Evolutionary conservation across 2,797 vertebrate species (phyloP).

Genomic region (Hemibagrus guttatus): DNA sequence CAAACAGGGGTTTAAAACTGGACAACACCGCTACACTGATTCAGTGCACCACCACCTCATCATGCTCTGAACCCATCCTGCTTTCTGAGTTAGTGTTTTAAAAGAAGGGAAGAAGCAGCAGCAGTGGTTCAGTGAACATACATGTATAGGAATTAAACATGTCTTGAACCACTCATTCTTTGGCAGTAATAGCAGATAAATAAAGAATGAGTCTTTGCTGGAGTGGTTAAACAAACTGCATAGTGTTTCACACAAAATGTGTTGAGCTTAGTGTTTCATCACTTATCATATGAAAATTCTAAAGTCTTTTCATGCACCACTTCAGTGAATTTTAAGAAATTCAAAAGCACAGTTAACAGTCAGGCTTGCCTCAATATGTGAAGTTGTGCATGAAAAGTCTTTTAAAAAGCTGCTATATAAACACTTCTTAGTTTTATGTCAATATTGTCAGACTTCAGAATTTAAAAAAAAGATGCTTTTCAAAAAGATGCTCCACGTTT

Average conservation of each 20-base stretch:
- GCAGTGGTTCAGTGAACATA: slow-evolving; percentile 26
- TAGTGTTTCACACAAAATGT: slow-evolving; percentile 14
- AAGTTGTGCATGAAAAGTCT: slow-evolving; percentile 33
- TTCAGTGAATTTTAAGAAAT: neutral
- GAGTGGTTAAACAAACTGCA: slow-evolving; percentile 32
- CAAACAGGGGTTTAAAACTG: slow-evolving; percentile 3
- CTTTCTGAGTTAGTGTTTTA: slow-evolving; percentile 46
- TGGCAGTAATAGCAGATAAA: slow-evolving; percentile 29
- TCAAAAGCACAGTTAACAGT: neutral
- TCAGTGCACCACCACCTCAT: slow-evolving; percentile 44
- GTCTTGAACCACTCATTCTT: slow-evolving; percentile 41
- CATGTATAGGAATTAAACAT: slow-evolving; percentile 19
- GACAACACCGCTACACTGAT: slow-evolving; percentile 24
- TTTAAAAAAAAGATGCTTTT: slow-evolving; percentile 1
- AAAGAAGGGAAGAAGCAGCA: slow-evolving; percentile 2
- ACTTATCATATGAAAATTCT: neutral
- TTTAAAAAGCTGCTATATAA: slow-evolving; percentile 11
- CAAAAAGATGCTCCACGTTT: neutral
- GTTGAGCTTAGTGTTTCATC: slow-evolving; percentile 24
- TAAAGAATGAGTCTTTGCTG: slow-evolving; percentile 29
- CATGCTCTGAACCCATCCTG: slow-evolving; percentile 51
- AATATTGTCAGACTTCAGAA: neutral
- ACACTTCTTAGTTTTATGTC: slow-evolving; percentile 42
- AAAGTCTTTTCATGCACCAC: slow-evolving; percentile 27
- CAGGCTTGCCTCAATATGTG: slow-evolving; percentile 13